A percentile compares a stretch with the other conserved stretches of the same genome.
Evolutionary conservation across 1,140 invertebrate species (phyloP).

Genomic region (Trissolcus basalis): DNA sequence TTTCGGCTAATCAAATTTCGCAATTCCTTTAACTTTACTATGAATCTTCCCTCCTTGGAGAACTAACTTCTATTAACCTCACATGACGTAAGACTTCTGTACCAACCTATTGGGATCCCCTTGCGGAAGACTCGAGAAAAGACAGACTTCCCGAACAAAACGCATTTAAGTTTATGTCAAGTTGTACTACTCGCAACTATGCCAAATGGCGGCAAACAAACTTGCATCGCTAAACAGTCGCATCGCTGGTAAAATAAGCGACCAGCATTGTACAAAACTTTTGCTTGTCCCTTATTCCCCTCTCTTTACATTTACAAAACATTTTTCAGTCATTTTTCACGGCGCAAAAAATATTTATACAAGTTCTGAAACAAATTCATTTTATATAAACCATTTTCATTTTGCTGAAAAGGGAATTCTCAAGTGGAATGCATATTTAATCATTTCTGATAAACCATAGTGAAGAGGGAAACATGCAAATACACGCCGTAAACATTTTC

Average conservation of each 20-base stretch:
- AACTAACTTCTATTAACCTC: constrained; percentile 53
- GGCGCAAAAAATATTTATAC: too few relatives aligned
- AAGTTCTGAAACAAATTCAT: too few relatives aligned
- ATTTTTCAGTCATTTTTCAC: too few relatives aligned
- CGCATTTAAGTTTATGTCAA: constrained; percentile 45
- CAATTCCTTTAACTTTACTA: constrained; percentile 36
- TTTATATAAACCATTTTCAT: too few relatives aligned
- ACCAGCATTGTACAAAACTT: too few relatives aligned
- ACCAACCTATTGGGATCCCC: constrained; percentile 39
- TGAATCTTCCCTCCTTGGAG: constrained; percentile 39
- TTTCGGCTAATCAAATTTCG: constrained; percentile 51
- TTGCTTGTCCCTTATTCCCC: too few relatives aligned
- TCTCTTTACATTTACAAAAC: too few relatives aligned
- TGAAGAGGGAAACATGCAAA: too few relatives aligned
- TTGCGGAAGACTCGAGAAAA: constrained; percentile 37
- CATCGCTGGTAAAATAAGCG: background rate
- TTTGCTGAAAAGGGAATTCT: too few relatives aligned
- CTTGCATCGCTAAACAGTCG: background rate
- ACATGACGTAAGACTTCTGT: constrained; percentile 48
- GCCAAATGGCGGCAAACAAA: constrained; percentile 25
- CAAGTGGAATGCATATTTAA: too few relatives aligned
- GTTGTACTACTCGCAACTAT: constrained; percentile 10
- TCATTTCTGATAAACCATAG: too few relatives aligned
- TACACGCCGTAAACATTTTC: too few relatives aligned
- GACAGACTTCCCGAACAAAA: constrained; percentile 47